Percentiles rank a stretch among this genome's conserved stretches.
These are phyloP conservation scores for Lymantria dispar DNA, from an alignment of 2,888 invertebrate genomes.

Conservation along the genomic window DNA sequence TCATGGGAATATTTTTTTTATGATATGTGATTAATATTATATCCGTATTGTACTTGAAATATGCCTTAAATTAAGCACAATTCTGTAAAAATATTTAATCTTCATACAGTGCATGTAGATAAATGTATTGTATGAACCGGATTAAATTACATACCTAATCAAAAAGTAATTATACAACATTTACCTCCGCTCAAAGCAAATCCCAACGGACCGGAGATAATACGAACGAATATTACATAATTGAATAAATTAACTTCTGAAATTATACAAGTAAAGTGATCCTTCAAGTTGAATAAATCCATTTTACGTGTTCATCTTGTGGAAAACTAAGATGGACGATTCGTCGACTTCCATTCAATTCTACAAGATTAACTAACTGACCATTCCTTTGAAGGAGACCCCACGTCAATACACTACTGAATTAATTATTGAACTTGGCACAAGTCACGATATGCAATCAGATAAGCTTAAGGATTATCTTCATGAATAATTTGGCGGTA, in stretches of 20 bases:
- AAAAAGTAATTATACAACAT: neutral
- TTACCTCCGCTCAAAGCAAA: neutral
- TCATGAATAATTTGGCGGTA: conserved; percentile 46
- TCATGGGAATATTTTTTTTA: too few relatives aligned
- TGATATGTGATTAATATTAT: too few relatives aligned
- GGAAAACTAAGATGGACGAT: conserved; percentile 16
- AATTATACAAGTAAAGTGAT: conserved; percentile 11
- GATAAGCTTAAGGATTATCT: conserved; percentile 44
- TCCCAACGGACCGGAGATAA: neutral
- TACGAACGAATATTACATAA: conserved; percentile 2
- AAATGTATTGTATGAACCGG: too few relatives aligned
- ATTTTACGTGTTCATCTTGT: conserved; percentile 13
- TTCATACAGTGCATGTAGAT: too few relatives aligned
- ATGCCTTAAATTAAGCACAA: too few relatives aligned
- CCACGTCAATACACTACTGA: conserved; percentile 35
- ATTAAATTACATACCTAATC: too few relatives aligned
- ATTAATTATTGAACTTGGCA: conserved; percentile 48
- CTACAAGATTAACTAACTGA: conserved; percentile 38
- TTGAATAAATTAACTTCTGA: conserved; percentile 4
- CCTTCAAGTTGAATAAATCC: conserved; percentile 8
- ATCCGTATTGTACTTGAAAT: too few relatives aligned
- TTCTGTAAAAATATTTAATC: too few relatives aligned
- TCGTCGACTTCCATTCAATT: conserved; percentile 27
- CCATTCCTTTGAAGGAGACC: conserved; percentile 22
- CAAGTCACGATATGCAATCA: conserved; percentile 33